Conservation (phyloP, 1,140 invertebrate species). For the Orius laevigatus region DNA sequence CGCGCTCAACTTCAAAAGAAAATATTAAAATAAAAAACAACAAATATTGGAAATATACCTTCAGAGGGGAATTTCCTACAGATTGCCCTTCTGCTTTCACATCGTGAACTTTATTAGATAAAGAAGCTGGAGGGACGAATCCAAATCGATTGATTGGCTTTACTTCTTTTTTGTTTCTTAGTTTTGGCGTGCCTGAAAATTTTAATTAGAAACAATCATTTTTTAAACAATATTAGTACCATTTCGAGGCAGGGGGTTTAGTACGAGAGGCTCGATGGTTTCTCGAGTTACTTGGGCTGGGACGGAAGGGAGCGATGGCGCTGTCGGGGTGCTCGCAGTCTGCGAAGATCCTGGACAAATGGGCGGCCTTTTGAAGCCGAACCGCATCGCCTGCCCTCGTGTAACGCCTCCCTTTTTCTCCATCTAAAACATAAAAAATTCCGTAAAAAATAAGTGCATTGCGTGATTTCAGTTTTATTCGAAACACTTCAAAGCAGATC, state of each 20-base stretch:
- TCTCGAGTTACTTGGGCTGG: conserved; percentile 3
- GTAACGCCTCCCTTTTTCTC: conserved; percentile 8
- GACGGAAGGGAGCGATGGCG: neutral
- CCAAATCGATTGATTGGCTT: conserved; percentile 12
- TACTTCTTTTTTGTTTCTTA: neutral
- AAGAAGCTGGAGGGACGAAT: conserved; percentile 4
- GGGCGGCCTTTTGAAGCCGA: conserved; percentile 9
- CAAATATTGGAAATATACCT: too few relatives aligned
- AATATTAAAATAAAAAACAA: too few relatives aligned
- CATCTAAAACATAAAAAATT: conserved; percentile 11
- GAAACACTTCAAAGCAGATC: too few relatives aligned
- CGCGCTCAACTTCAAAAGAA: neutral
- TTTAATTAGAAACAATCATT: neutral
- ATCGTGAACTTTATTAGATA: conserved; percentile 15
- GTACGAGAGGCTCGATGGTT: conserved; percentile 9
- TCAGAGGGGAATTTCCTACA: neutral
- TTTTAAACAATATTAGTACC: neutral
- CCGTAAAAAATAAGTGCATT: too few relatives aligned
- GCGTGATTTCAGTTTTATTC: too few relatives aligned
- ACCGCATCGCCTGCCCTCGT: conserved; percentile 7
- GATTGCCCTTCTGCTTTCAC: neutral
- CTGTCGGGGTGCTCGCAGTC: too few relatives aligned
- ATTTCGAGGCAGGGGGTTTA: conserved; percentile 5
- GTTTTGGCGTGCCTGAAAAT: neutral
- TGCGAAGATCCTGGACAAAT: too few relatives aligned